Base-by-base conservation (phyloP, 2,113 vertebrate genomes). In the Pimephales promelas region DNA sequence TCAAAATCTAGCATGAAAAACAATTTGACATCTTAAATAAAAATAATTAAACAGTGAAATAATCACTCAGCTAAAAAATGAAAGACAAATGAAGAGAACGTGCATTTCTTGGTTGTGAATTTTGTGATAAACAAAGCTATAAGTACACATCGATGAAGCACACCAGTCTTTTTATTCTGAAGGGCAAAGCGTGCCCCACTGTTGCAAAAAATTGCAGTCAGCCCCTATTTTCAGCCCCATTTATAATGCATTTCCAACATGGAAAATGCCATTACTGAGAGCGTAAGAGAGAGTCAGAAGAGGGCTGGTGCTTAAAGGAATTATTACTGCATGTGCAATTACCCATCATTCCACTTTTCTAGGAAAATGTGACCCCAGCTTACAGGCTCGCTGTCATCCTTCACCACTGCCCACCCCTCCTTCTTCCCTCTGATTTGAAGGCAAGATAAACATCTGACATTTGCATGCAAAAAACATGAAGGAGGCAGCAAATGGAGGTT, bases 191-290 rank as follows among this genome's bases (percentile, higher is more conserved):
- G 24, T 74, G 76, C 14, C 40, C 45, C 75, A 83, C 85, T 31
- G 66, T 72, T 45, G 57, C 62, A 80, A 52, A 80, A 80, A 86
- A 86, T 80, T 86, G 81, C 68, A 73, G 81, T 83, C 64, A 26
- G 47, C 14, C 74, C 49, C 26, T 82, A 72, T 86, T 85, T 85
- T 76, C 84, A 73, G 85, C n/a, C 80, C 52, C 66, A 86, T 86
- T 86, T 75, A 83, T 83, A 86, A 83, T 80, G 52, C 24, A 62
- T 70, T 86, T 76, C 52, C 84, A 82, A 75, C 78, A 45, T 79
- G 52, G 66, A 84, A 79, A 49, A 36, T 79, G n/a, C 49, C 40
- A 16, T 71, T 77, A 59, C 75, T 59, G 49, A 43, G 26, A 34
- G 31, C 24, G 61, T 56, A 49, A 54, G 70, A 64, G 73, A 40